Conservation (phyloP, 2,797 vertebrate genomes). For the Myotis findleyi region DNA sequence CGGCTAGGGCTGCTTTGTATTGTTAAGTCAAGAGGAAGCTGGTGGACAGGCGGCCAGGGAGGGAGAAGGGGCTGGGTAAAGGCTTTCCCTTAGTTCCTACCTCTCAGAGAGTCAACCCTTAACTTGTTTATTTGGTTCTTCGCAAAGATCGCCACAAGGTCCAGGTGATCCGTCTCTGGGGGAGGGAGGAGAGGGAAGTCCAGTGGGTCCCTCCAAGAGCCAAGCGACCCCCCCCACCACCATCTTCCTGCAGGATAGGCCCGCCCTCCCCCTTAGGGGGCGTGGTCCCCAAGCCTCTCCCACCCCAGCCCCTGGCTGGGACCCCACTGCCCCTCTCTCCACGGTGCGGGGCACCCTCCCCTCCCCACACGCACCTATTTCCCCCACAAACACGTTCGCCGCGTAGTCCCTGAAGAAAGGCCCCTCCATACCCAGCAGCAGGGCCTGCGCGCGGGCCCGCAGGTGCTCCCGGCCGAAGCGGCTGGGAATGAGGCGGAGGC, state of each 20-base stretch:
- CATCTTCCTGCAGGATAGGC: no score
- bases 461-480: background rate
- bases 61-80: no score
- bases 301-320: rapidly evolving
- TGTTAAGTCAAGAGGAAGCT: background rate
- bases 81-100: constrained; percentile 3
- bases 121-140: constrained; percentile 29
- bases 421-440: constrained; percentile 74
- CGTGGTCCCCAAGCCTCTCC: no score
- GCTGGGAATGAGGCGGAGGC: background rate
- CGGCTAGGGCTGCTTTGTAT: no score
- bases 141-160: background rate
- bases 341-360: background rate
- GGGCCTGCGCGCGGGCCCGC: constrained; percentile 49
- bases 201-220: background rate
- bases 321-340: rapidly evolving
- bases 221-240: background rate
- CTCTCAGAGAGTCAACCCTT: background rate
- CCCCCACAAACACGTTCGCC: constrained; percentile 59
- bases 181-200: background rate
- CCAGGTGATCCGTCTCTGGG: constrained; percentile 12
- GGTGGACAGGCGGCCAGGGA: no score
- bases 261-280: background rate
- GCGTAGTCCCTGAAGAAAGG: constrained; percentile 78
- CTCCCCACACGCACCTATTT: constrained; percentile 66